phyloP scores from a whole-genome alignment of 2,888 invertebrate genomes.

The Agonopterix alstromeriana region DNA sequence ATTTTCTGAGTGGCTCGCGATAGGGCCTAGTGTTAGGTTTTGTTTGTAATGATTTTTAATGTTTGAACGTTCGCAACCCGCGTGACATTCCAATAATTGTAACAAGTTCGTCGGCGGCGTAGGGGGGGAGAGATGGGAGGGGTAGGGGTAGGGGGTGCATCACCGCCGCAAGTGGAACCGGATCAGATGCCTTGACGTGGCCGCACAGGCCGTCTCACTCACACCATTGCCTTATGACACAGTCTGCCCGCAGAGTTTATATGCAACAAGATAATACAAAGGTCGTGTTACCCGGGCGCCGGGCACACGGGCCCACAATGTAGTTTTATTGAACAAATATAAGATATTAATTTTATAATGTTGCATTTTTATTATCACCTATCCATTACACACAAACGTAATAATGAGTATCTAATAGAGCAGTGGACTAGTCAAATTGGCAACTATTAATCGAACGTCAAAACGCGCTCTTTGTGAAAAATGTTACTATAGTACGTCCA shows the following conservation, averaged over 20 bases:
- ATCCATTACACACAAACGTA: background rate
- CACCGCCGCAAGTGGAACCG: background rate
- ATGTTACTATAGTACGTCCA: no score
- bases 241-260: conserved; percentile 77
- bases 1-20: conserved; percentile 42
- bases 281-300: conserved; percentile 76
- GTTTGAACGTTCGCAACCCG: conserved; percentile 67
- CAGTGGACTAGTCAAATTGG: no score
- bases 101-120: conserved; percentile 47
- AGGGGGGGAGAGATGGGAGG: conserved; percentile 24
- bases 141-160: conserved; percentile 30
- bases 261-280: conserved; percentile 76
- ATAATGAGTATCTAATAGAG: background rate
- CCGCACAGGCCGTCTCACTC: conserved; percentile 37
- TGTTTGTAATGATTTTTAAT: conserved; percentile 54
- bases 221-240: conserved; percentile 75
- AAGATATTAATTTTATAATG: conserved; percentile 77
- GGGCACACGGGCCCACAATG: conserved; percentile 75
- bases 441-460: no score
- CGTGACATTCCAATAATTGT: conserved; percentile 75
- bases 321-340: conserved; percentile 78
- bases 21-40: conserved; percentile 57
- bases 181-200: conserved; percentile 55
- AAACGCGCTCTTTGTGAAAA: no score
- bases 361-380: conserved; percentile 44